Conservation (phyloP, 2,113 vertebrate species). For the Notothenia rossii region DNA sequence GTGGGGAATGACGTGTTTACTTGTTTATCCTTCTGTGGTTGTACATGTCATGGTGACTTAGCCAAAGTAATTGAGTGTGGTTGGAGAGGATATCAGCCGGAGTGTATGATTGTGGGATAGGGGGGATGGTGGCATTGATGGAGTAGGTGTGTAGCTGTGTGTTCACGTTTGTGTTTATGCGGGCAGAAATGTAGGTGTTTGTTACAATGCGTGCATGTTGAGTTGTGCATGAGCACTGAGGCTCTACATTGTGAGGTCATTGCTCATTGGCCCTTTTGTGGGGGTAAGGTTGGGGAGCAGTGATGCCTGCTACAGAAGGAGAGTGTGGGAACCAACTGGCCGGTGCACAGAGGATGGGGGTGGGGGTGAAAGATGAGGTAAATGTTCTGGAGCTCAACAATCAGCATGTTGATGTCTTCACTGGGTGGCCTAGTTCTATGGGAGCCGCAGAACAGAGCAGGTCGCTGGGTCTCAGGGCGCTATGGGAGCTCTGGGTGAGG, state of each 20-base stretch:
- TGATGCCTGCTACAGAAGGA: slow-evolving; percentile 61
- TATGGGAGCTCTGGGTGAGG: slow-evolving; percentile 30
- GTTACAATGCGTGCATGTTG: slow-evolving; percentile 37
- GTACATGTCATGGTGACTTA: background rate
- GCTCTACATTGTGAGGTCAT: slow-evolving; percentile 59
- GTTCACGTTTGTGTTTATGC: slow-evolving; percentile 1
- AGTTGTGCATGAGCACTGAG: slow-evolving; percentile 42
- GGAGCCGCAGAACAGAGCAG: slow-evolving; percentile 37
- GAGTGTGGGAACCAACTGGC: slow-evolving; percentile 76
- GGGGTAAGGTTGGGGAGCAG: slow-evolving; percentile 63
- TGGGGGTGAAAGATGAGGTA: slow-evolving; percentile 69
- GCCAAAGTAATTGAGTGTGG: background rate
- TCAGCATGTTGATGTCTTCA: slow-evolving; percentile 75
- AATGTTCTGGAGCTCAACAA: slow-evolving; percentile 77
- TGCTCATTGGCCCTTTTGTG: slow-evolving; percentile 67
- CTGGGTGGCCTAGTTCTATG: slow-evolving; percentile 73
- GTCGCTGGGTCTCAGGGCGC: slow-evolving; percentile 46
- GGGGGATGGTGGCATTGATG: background rate
- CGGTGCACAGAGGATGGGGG: slow-evolving; percentile 58
- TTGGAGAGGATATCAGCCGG: background rate
- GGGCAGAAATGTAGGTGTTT: slow-evolving; percentile 33
- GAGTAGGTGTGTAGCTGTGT: slow-evolving; percentile 29
- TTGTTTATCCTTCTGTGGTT: slow-evolving; percentile 5
- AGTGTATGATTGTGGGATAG: slow-evolving; percentile 21
- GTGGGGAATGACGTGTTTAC: background rate